Evolutionary conservation across 1,140 invertebrate species (phyloP).

Genomic region (Ceratosolen fusciceps): DNA sequence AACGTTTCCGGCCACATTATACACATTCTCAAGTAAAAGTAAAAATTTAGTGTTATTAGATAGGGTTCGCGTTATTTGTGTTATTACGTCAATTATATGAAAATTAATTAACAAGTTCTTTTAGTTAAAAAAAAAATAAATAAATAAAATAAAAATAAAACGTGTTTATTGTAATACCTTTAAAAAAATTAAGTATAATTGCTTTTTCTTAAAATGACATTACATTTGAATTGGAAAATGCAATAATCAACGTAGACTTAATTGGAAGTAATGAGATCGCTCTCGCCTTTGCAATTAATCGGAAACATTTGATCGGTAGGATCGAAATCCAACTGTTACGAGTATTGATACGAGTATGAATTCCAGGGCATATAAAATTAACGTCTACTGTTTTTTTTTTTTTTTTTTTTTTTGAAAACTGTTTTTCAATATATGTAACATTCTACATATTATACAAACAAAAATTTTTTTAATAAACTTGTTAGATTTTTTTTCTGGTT

Average conservation of each 20-base stretch:
- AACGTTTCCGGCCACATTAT: constrained; percentile 60
- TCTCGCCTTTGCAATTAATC: neutral
- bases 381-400: neutral
- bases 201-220: neutral
- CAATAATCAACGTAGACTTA: no score
- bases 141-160: no score
- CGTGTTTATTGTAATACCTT: neutral
- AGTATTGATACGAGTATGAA: no score
- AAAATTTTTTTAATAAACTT: neutral
- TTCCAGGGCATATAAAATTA: neutral
- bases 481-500: constrained; percentile 7
- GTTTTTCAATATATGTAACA: neutral
- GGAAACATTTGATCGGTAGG: neutral
- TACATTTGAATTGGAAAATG: no score
- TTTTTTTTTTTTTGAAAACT: neutral
- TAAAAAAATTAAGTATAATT: neutral
- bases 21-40: constrained; percentile 51
- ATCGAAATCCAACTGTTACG: no score
- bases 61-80: constrained; percentile 36
- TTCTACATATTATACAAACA: constrained; percentile 3
- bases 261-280: no score
- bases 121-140: neutral
- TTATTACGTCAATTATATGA: no score
- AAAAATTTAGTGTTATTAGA: constrained; percentile 29
- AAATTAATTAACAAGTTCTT: neutral